Percentiles rank a stretch among this genome's conserved stretches.
phyloP scores from a whole-genome alignment of 2,888 invertebrate species.

The Nomada lathburiana region DNA sequence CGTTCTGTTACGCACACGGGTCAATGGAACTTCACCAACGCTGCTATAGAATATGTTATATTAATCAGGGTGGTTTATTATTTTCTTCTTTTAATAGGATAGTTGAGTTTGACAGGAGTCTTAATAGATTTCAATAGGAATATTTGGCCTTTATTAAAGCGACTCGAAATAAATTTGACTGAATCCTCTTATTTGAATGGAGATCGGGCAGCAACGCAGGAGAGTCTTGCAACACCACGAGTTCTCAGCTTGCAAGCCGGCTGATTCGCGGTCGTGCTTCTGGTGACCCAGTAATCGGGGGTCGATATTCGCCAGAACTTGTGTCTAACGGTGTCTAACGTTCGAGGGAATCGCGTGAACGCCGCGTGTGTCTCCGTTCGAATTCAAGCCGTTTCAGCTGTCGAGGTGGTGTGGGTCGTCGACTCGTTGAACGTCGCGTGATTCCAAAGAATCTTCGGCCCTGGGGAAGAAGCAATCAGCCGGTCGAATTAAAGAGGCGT shows the following conservation, averaged over 20 bases:
- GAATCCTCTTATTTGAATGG: no score
- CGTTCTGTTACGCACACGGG: neutral
- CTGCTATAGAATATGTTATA: neutral
- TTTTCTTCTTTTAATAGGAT: no score
- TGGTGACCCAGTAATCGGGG: slow-evolving; percentile 61
- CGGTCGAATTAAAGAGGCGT: slow-evolving; percentile 17
- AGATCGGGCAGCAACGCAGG: neutral
- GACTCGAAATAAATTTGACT: no score
- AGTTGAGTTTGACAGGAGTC: no score
- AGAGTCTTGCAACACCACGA: neutral
- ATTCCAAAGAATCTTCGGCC: slow-evolving; percentile 23
- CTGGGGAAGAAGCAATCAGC: slow-evolving; percentile 17
- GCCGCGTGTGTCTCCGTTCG: slow-evolving; percentile 30
- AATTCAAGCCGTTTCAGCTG: neutral
- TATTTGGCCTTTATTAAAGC: no score
- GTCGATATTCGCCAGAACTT: slow-evolving; percentile 49
- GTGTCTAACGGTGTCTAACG: slow-evolving; percentile 31
- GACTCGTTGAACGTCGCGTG: slow-evolving; percentile 32
- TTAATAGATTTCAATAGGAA: no score
- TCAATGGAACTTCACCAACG: neutral
- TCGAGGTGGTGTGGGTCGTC: slow-evolving; percentile 23
- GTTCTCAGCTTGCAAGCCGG: slow-evolving; percentile 6
- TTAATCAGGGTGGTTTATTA: no score
- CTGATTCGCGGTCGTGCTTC: slow-evolving; percentile 30
- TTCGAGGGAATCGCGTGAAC: slow-evolving; percentile 27